phyloP scores from a whole-genome alignment of 2,888 invertebrate genomes.

The Conchocele bisecta region DNA sequence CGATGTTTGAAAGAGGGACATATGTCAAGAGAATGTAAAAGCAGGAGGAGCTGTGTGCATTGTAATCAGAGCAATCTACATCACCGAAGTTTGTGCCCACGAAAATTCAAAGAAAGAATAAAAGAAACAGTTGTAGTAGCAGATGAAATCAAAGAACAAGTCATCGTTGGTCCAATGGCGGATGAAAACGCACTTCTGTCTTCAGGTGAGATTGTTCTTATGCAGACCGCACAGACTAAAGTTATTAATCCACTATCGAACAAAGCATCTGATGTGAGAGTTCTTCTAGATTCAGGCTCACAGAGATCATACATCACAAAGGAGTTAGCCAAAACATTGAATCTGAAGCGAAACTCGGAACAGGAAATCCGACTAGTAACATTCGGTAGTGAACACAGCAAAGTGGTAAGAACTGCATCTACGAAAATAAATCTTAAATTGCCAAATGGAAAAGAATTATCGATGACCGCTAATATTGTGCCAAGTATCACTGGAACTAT shows the following conservation, averaged over 20 bases:
- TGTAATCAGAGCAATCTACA: not conserved
- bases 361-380: not conserved
- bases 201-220: slow-evolving; percentile 19
- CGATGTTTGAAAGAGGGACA: slow-evolving; percentile 6
- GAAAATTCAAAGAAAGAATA: not conserved
- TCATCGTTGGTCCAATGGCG: not conserved
- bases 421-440: slow-evolving; percentile 1
- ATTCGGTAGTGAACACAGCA: not conserved
- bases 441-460: slow-evolving; percentile 1
- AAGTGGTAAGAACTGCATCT: not conserved
- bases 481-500: slow-evolving; percentile 9
- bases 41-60: not conserved
- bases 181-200: slow-evolving; percentile 29
- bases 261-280: not conserved
- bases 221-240: slow-evolving; percentile 19
- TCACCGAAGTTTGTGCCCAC: not conserved
- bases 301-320: slow-evolving; percentile 24
- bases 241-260: slow-evolving; percentile 9
- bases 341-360: not conserved
- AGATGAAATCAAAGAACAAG: not conserved
- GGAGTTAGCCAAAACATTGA: not conserved
- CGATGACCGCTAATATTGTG: slow-evolving; percentile 4
- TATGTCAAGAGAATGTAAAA: not conserved
- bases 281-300: slow-evolving; percentile 25
- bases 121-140: not conserved